Percentiles rank a stretch among this genome's conserved stretches.
phyloP scores from a whole-genome alignment of 2,888 invertebrate genomes.

The Pollenia amentaria region DNA sequence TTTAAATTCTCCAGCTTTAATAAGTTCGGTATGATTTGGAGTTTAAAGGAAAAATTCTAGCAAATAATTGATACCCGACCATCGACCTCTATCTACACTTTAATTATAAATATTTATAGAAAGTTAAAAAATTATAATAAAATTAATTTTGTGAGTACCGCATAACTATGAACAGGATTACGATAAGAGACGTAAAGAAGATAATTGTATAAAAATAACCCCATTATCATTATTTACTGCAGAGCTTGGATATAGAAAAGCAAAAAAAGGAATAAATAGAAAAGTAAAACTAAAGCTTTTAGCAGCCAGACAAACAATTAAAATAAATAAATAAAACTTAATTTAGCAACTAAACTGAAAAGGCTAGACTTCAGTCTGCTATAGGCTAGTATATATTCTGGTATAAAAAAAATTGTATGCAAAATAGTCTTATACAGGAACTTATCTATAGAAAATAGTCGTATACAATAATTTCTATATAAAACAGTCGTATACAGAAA shows the following conservation, averaged over 20 bases:
- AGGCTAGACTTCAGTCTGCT: too few species aligned
- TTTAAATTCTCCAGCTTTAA: background rate
- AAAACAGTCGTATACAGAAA: too few species aligned
- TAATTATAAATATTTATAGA: conserved; percentile 9
- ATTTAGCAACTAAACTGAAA: too few species aligned
- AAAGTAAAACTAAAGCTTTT: too few species aligned
- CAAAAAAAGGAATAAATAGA: background rate
- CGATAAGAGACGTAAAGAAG: conserved; percentile 12
- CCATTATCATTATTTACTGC: background rate
- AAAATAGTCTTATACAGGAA: too few species aligned
- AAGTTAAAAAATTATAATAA: conserved; percentile 4
- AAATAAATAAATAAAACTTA: too few species aligned
- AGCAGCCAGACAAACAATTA: too few species aligned
- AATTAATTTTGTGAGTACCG: conserved; percentile 33
- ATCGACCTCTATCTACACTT: background rate
- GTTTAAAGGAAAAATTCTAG: background rate
- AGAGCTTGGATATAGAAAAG: conserved; percentile 4
- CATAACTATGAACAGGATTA: conserved; percentile 43
- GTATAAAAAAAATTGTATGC: too few species aligned
- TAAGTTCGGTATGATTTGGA: background rate
- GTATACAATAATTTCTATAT: too few species aligned
- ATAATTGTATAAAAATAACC: background rate
- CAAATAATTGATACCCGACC: conserved; percentile 27
- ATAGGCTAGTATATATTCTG: too few species aligned
- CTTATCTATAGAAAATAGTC: too few species aligned